A percentile compares a stretch with the other conserved stretches of the same genome.
Evolutionary conservation across 2,113 vertebrate species (phyloP).

Genomic region (Sciurus niger): DNA sequence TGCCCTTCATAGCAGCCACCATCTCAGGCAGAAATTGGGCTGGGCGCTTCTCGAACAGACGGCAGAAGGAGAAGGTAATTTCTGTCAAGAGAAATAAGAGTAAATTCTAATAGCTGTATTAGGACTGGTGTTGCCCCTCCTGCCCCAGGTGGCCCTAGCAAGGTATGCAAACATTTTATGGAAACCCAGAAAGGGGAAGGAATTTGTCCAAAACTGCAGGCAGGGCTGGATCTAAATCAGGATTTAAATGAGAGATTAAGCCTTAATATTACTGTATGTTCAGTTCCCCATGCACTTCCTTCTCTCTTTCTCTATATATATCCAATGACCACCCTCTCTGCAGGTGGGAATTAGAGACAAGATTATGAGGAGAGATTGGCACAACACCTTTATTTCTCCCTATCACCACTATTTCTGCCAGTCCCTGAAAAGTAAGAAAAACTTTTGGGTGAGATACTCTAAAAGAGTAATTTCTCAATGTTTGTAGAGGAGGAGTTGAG

Average conservation of each 20-base stretch:
- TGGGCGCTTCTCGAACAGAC: constrained; percentile 93
- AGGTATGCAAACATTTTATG: not conserved
- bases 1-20: constrained; percentile 90
- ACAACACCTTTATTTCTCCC: not conserved
- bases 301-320: not conserved
- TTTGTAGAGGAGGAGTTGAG: not conserved
- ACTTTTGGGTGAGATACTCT: constrained; percentile 20
- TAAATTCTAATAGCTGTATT: constrained; percentile 44
- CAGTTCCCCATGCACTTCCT: not conserved
- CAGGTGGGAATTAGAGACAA: not conserved
- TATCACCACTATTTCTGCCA: constrained; percentile 6
- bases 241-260: constrained; percentile 23
- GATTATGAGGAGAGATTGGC: not conserved
- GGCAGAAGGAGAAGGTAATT: constrained; percentile 93
- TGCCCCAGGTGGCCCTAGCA: not conserved
- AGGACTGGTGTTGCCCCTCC: constrained; percentile 21
- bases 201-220: constrained; percentile 51
- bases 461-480: not conserved
- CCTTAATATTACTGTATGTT: constrained; percentile 31
- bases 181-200: not conserved
- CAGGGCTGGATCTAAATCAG: constrained; percentile 36
- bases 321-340: not conserved
- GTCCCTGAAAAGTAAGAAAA: constrained; percentile 42
- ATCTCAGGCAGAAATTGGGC: constrained; percentile 90
- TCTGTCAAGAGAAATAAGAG: constrained; percentile 87